Percentiles rank a stretch among this genome's conserved stretches.
Evolutionary conservation across 2,888 invertebrate genomes (phyloP).

Genomic region (Troides aeacus): DNA sequence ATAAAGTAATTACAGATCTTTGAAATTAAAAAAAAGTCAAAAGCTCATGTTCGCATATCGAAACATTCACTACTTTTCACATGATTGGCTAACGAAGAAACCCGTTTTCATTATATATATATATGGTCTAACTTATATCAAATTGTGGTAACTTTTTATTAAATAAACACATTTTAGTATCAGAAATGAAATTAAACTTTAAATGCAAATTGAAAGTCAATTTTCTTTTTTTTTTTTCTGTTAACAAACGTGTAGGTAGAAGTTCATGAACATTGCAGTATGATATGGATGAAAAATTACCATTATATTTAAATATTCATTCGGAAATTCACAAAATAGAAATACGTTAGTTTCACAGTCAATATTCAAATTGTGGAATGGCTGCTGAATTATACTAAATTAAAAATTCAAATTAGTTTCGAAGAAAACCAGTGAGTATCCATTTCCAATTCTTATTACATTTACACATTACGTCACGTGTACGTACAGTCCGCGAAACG

Average conservation of each 20-base stretch:
- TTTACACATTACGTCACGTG: constrained; percentile 29
- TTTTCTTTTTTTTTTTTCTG: too few species aligned
- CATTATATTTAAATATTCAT: constrained; percentile 1
- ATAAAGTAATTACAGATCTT: too few species aligned
- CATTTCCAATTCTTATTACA: constrained; percentile 25
- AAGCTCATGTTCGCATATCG: too few species aligned
- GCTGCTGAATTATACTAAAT: constrained; percentile 1
- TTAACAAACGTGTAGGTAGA: neutral
- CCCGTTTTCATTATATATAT: too few species aligned
- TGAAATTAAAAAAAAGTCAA: too few species aligned
- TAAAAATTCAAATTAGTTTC: constrained; percentile 26
- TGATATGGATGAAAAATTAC: neutral
- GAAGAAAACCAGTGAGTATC: constrained; percentile 14
- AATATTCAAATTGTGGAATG: constrained; percentile 20
- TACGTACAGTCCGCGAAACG: constrained; percentile 18
- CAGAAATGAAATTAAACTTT: too few species aligned
- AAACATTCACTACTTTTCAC: too few species aligned
- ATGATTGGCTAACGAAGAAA: too few species aligned
- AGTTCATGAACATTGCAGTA: neutral
- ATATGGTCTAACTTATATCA: neutral
- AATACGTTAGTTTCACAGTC: constrained; percentile 9
- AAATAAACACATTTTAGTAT: neutral
- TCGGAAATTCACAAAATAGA: neutral
- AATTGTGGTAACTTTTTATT: neutral
- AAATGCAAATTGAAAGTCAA: too few species aligned